A percentile compares a stretch with the other conserved stretches of the same genome.
These are phyloP conservation scores for Hirtodrosophila trivittata DNA, from an alignment of 2,888 invertebrate genomes.

Conservation along the genomic window DNA sequence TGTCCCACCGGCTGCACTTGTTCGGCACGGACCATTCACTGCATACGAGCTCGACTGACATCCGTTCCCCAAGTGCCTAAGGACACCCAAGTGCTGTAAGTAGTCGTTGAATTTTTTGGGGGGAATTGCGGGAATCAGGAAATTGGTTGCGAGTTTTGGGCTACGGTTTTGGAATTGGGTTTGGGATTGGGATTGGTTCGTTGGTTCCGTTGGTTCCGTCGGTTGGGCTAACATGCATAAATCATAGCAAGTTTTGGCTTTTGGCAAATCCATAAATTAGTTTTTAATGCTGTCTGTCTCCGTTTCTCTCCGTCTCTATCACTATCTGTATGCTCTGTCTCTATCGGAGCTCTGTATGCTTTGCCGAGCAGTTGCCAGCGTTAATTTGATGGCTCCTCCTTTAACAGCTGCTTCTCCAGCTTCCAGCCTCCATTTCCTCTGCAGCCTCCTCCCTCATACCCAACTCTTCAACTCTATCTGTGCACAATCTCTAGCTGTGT, in stretches of 20 bases:
- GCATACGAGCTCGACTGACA: constrained; percentile 78
- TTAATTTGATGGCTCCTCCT: constrained; percentile 53
- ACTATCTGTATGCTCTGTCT: neutral
- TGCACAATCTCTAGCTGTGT: constrained; percentile 20
- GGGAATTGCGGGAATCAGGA: neutral
- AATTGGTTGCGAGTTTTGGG: neutral
- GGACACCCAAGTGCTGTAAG: constrained; percentile 82
- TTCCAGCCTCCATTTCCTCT: neutral
- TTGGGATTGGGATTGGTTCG: neutral
- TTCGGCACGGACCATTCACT: constrained; percentile 79
- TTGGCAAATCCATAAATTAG: constrained; percentile 73
- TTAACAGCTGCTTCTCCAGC: constrained; percentile 7
- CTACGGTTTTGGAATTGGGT: neutral
- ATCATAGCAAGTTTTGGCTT: constrained; percentile 63
- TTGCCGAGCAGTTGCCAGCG: constrained; percentile 39
- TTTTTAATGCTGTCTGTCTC: constrained; percentile 64
- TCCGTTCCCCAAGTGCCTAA: constrained; percentile 77
- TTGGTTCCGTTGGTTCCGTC: no score
- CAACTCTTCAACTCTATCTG: neutral
- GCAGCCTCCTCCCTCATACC: neutral
- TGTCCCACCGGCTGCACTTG: constrained; percentile 82
- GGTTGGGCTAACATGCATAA: constrained; percentile 57
- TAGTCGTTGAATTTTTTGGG: constrained; percentile 30
- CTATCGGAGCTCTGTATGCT: neutral
- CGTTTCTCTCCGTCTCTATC: neutral